These are phyloP conservation scores for Epinephelus cyanopodus DNA, from an alignment of 2,113 vertebrate genomes.

Conservation along the genomic window DNA sequence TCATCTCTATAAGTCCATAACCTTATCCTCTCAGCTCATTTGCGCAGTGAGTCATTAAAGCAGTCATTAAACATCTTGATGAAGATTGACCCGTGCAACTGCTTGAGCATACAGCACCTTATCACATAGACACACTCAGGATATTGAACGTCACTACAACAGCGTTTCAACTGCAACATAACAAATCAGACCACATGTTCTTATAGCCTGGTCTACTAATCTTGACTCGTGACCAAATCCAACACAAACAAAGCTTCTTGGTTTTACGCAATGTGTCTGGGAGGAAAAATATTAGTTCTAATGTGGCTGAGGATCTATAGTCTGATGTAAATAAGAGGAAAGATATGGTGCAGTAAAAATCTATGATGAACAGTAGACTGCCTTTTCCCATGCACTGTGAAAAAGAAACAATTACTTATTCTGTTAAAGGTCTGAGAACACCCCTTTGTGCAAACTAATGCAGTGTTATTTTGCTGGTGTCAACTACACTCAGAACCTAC, in stretches of 20 bases:
- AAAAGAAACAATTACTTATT: background rate
- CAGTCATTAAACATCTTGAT: constrained; percentile 57
- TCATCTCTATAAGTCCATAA: constrained; percentile 11
- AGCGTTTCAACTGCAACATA: constrained; percentile 13
- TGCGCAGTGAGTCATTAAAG: constrained; percentile 54
- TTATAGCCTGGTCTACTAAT: constrained; percentile 4
- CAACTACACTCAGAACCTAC: background rate
- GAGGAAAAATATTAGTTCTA: background rate
- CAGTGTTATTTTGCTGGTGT: background rate
- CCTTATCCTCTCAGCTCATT: constrained; percentile 47
- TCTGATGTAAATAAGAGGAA: background rate
- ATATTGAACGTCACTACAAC: constrained; percentile 29
- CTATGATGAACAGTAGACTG: background rate
- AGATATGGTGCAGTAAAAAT: background rate
- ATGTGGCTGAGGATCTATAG: background rate
- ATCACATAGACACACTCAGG: constrained; percentile 30
- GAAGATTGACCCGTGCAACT: constrained; percentile 45
- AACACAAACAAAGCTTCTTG: background rate
- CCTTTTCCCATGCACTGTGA: background rate
- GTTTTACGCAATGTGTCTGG: background rate
- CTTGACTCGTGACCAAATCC: constrained; percentile 5
- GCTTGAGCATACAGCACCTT: constrained; percentile 26
- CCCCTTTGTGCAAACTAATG: background rate
- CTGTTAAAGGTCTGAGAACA: background rate
- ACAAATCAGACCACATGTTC: constrained; percentile 27